Percentiles rank a stretch among this genome's conserved stretches.
Evolutionary conservation across 2,888 invertebrate species (phyloP).

Genomic region (Xanthorhoe designata): DNA sequence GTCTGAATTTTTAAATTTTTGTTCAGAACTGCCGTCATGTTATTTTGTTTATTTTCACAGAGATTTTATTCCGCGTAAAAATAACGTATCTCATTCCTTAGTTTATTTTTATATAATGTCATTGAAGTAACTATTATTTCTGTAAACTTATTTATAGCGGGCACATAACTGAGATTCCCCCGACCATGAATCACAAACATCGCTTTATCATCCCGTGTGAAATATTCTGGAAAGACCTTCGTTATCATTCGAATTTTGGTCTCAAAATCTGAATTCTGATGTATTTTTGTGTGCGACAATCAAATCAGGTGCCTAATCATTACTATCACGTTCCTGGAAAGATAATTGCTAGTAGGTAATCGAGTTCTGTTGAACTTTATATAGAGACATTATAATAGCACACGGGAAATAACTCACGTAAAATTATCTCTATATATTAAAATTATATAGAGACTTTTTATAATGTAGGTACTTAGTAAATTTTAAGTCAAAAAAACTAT

Average conservation of each 20-base stretch:
- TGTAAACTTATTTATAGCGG: constrained; percentile 33
- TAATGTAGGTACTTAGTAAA: no score
- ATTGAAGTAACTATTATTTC: constrained; percentile 38
- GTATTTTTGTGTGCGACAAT: not conserved
- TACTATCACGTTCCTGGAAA: no score
- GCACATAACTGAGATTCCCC: constrained; percentile 37
- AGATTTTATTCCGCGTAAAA: not conserved
- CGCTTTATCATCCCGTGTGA: constrained; percentile 31
- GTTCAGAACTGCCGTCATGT: not conserved
- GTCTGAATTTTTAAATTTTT: no score
- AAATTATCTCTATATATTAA: no score
- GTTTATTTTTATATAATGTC: constrained; percentile 30
- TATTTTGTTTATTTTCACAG: not conserved
- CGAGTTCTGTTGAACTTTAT: no score
- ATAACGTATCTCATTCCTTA: not conserved
- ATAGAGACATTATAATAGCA: no score
- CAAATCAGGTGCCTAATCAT: no score
- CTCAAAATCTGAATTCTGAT: not conserved
- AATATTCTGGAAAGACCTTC: constrained; percentile 18
- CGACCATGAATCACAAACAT: constrained; percentile 36
- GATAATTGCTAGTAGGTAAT: no score
- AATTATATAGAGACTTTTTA: no score
- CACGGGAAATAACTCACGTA: no score
- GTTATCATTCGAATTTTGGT: not conserved
- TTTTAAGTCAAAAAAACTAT: no score